Evolutionary conservation across 2,888 invertebrate genomes (phyloP), one percentile per base, ranked within the genome.

Genomic region (Eulithis testata): DNA sequence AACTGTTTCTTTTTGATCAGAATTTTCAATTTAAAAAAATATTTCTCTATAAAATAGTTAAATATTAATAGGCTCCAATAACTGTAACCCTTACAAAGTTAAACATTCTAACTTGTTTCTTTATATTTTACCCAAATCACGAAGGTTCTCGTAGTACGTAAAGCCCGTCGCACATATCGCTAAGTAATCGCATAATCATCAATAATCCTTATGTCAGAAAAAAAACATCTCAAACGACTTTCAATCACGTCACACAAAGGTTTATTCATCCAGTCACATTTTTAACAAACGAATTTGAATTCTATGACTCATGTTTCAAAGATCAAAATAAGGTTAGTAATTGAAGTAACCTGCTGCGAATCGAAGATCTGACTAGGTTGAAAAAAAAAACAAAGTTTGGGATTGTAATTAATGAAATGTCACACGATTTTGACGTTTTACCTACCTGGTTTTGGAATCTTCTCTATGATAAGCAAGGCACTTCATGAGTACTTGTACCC

Each of bases 391-490:
- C 77, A 80, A 82, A 85, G 85, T 78, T 81, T 78, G 76, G 85
- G 87, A 86, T 87, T 86, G 85, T 85, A 86, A 87, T 88, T 89
- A 86, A 89, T 89, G 88, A 86, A 86, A 85, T 85, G 87, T 87
- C 88, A 85, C 78, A 71, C 64, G 73, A 78, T 78, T 79, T 76
- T 80, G 80, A 82, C 79, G 78, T 78, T 74, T 65, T 72, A 70
- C 73, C 78, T 86, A 84, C 83, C 84, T 84, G 84, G 63, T 62
- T 52, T 66, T 60, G 63, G 37, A 53, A 37, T 4, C n/a, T 56
- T 11, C 31, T 50, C 11, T 50, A 11, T 21, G 31, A 40, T 47
- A 49, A 37, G 37, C 57, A 58, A 50, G 40, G n/a, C 36, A 36
- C 1, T 31, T n/a, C 31, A 12, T 14, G 14, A 47, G 9, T 11